Conservation (phyloP, 2,113 vertebrate species). For the Montifringilla adamsi region DNA sequence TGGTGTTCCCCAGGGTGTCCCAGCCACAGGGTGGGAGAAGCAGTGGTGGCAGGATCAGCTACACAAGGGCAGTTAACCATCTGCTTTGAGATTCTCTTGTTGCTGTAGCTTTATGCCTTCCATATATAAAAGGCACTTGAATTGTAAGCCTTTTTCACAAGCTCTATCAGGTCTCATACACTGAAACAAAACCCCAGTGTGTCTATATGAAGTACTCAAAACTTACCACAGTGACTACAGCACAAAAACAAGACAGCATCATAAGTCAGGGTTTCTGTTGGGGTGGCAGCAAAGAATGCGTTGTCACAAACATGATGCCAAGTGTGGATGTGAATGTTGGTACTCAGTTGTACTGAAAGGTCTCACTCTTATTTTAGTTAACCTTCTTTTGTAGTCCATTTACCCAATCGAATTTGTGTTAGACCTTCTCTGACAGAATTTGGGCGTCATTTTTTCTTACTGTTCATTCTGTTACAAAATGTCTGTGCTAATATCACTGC, state of each 20-base stretch:
- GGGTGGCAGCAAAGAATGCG: neutral
- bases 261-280: neutral
- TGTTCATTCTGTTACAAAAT: neutral
- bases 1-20: neutral
- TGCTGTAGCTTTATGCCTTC: neutral
- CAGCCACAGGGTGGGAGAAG: neutral
- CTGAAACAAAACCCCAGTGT: neutral
- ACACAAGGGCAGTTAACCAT: rapidly evolving
- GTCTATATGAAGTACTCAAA: neutral
- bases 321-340: neutral
- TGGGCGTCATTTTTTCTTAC: neutral
- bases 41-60: neutral
- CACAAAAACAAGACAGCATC: neutral
- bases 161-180: neutral
- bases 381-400: neutral
- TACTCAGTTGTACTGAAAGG: neutral
- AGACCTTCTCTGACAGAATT: neutral
- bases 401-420: neutral
- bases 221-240: neutral
- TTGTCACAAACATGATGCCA: neutral
- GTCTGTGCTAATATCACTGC: neutral
- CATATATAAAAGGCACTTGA: neutral
- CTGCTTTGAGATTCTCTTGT: neutral
- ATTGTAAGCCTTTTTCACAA: neutral
- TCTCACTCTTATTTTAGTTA: neutral